A percentile compares a stretch with the other conserved stretches of the same genome.
phyloP scores from a whole-genome alignment of 2,113 vertebrate genomes.

The Cepphus grylle region DNA sequence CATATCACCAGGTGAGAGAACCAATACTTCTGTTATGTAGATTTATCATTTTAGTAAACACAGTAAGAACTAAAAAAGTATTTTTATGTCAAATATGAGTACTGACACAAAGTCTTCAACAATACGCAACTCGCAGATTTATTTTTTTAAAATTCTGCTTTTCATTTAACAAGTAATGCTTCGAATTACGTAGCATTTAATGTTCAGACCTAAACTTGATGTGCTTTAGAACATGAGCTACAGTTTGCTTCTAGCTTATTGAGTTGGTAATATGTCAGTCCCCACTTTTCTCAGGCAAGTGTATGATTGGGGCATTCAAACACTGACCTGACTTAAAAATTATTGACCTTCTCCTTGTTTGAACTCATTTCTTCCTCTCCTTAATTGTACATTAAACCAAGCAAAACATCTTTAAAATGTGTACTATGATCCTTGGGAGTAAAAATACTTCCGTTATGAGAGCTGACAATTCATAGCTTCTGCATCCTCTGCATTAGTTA shows the following conservation, averaged over 20 bases:
- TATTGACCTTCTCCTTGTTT: slow-evolving; percentile 22
- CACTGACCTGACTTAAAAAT: background rate
- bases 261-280: background rate
- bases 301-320: background rate
- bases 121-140: background rate
- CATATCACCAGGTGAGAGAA: background rate
- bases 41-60: background rate
- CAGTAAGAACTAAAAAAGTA: background rate
- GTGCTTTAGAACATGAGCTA: background rate
- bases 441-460: slow-evolving; percentile 49
- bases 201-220: background rate
- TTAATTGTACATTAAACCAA: slow-evolving; percentile 15
- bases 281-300: background rate
- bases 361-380: slow-evolving; percentile 23
- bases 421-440: slow-evolving; percentile 37
- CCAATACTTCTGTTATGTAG: background rate
- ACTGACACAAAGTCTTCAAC: background rate
- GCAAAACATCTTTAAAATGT: slow-evolving; percentile 47
- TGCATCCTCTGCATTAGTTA: slow-evolving; percentile 42
- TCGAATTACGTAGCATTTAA: background rate
- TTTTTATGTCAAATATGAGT: background rate
- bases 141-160: background rate
- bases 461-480: slow-evolving; percentile 34
- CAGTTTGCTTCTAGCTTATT: background rate
- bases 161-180: background rate